Evolutionary conservation across 2,888 invertebrate genomes (phyloP), one percentile per base, ranked within the genome.

Genomic region (Eupithecia subumbrata): DNA sequence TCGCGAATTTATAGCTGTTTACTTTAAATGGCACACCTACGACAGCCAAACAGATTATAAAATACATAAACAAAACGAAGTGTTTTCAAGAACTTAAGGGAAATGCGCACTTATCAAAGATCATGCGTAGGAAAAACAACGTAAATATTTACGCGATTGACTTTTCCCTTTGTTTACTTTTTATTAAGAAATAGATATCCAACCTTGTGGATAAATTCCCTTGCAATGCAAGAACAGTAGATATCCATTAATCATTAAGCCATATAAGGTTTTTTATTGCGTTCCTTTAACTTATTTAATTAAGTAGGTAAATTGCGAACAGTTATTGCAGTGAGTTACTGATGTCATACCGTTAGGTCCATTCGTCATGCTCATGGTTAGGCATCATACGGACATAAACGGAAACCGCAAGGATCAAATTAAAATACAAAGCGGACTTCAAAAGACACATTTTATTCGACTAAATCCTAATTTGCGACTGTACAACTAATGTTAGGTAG

Each of bases 31-130:
- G 52, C 60, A 60, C 60, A 60, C 60, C 60, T 60, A 60, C 60
- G 60, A 22, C 12, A 25, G 25, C 5, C 22, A 60, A 25, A 25
- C 12, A 60, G 12, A 25, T 64, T 16, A 16, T 34, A 64, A 34
- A 34, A 64, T 22, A 40, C 40, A 67, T 70, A 60, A 71, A 68
- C 63, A 71, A 37, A 69, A 69, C 63, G 12, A 66, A 72, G 12
- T 63, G 73, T 73, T 74, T 71, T 43, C 56, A 60, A 67, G 11
- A 71, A 70, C 66, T 43, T 64, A 64, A 25, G 34, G 45, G 68
- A 76, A 70, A 71, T 76, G 73, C 73, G 73, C 73, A 72, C 14
- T 63, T 25, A 63, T 48, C 22, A 67, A 75, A 63, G 64, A 34
- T 37, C 30, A 70, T 67, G 60, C 69, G 66, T 66, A 76, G 56